Conservation (phyloP, 2,113 vertebrate species). For the Melanerpes formicivorus region DNA sequence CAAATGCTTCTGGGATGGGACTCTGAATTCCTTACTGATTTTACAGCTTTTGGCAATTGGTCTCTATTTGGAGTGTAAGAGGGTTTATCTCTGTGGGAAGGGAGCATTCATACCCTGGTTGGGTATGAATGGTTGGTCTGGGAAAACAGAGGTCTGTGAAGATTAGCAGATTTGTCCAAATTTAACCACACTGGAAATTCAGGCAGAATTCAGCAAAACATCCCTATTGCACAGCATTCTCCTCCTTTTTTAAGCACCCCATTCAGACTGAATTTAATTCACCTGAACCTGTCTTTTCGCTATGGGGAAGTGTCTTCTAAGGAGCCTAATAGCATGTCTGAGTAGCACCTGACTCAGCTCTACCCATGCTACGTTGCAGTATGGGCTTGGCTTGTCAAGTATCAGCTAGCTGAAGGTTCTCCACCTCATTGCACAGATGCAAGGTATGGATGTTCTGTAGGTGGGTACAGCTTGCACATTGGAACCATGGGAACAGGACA, state of each 20-base stretch:
- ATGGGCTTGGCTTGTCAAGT: neutral
- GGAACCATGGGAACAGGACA: neutral
- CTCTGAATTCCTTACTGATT: neutral
- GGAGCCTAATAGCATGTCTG: neutral
- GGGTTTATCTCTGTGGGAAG: neutral
- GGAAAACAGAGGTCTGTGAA: neutral
- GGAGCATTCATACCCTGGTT: neutral
- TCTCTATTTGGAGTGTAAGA: neutral
- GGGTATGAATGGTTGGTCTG: neutral
- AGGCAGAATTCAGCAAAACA: neutral
- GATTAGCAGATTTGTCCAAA: neutral
- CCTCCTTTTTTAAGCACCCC: neutral
- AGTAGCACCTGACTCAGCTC: neutral
- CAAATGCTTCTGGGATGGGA: neutral
- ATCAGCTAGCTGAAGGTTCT: neutral
- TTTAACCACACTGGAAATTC: neutral
- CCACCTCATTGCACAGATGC: accelerated
- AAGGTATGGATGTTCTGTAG: neutral
- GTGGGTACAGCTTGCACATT: neutral
- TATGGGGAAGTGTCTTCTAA: neutral
- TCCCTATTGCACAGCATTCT: neutral
- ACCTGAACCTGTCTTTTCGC: neutral
- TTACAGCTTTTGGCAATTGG: neutral
- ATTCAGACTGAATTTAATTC: neutral
- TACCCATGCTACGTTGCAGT: neutral